phyloP scores from a whole-genome alignment of 2,888 invertebrate species.

The Stenichneumon culpator region DNA sequence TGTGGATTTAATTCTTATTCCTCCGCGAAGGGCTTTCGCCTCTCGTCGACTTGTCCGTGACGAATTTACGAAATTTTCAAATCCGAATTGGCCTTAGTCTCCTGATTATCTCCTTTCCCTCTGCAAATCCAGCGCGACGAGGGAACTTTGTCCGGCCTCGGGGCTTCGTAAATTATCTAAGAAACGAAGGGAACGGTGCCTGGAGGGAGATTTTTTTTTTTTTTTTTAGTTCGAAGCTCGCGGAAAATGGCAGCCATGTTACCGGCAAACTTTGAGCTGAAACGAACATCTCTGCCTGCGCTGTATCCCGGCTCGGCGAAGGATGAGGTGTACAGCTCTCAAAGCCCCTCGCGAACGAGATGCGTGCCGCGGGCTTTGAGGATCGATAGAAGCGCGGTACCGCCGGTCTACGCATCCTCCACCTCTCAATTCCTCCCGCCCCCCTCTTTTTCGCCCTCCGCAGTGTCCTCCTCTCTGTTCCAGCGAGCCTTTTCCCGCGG shows the following conservation, averaged over 20 bases:
- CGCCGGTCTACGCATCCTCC: constrained; percentile 63
- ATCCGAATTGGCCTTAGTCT: too few species aligned
- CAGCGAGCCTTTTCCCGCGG: constrained; percentile 34
- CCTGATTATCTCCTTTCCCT: neutral
- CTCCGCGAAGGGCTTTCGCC: too few species aligned
- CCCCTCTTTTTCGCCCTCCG: neutral
- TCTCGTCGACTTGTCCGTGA: too few species aligned
- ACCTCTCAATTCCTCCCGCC: neutral
- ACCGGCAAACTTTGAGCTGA: neutral
- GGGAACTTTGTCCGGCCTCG: neutral
- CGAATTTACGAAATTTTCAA: too few species aligned
- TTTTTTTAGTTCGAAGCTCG: neutral
- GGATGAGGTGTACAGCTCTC: constrained; percentile 7
- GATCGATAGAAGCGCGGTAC: constrained; percentile 66
- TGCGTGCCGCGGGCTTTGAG: constrained; percentile 63
- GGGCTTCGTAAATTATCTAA: neutral
- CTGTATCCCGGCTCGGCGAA: neutral
- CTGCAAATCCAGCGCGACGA: neutral
- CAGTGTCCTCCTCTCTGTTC: constrained; percentile 13
- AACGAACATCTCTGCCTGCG: neutral
- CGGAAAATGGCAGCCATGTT: constrained; percentile 1
- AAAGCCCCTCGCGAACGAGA: constrained; percentile 38
- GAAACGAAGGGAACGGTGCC: neutral
- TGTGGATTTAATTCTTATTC: too few species aligned
- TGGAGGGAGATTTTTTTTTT: neutral